These are phyloP conservation scores for Saccostrea glomerata DNA, from an alignment of 1,140 invertebrate genomes.

Conservation along the genomic window DNA sequence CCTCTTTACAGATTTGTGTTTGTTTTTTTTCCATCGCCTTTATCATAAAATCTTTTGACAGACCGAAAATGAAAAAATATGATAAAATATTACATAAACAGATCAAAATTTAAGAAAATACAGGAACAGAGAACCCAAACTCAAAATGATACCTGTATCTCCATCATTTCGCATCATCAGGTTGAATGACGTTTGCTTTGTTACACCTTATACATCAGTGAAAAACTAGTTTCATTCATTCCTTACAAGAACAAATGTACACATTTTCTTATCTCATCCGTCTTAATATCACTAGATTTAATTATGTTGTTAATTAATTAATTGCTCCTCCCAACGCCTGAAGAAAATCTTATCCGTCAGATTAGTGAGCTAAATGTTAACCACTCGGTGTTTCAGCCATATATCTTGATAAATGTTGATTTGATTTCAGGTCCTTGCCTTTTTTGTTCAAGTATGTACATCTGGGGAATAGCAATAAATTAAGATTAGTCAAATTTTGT, in stretches of 20 bases:
- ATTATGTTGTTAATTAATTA: slow-evolving; percentile 15
- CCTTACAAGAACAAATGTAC: neutral
- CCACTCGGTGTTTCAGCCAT: neutral
- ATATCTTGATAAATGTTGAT: neutral
- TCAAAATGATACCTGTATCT: too few species aligned
- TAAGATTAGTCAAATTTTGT: neutral
- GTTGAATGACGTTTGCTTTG: too few species aligned
- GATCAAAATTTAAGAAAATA: too few species aligned
- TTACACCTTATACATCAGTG: neutral
- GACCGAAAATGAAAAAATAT: too few species aligned
- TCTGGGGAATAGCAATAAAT: neutral
- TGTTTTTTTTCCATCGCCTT: too few species aligned
- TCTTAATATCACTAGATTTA: neutral
- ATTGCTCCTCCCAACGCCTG: neutral
- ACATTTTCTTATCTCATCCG: neutral
- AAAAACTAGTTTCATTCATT: neutral
- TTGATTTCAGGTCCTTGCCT: neutral
- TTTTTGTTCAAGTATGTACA: neutral
- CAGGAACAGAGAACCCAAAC: too few species aligned
- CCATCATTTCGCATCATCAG: too few species aligned
- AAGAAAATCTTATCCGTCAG: neutral
- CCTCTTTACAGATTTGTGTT: too few species aligned
- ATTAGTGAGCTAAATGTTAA: neutral
- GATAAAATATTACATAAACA: too few species aligned
- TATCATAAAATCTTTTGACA: too few species aligned